phyloP scores from a whole-genome alignment of 1,140 invertebrate genomes.

The Aphis gossypii region DNA sequence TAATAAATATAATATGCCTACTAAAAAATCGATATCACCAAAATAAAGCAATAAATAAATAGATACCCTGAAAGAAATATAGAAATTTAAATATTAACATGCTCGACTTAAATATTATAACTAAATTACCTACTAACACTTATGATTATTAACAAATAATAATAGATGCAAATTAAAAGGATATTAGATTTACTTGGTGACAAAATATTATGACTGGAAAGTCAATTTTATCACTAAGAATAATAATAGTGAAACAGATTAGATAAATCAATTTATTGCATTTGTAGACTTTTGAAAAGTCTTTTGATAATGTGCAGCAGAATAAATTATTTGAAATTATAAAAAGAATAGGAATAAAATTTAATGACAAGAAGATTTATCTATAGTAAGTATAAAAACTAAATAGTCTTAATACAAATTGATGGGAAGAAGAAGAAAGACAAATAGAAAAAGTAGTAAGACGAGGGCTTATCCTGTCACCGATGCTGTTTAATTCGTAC shows the following conservation, averaged over 20 bases:
- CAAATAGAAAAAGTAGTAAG: constrained; percentile 29
- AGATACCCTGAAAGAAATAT: not conserved
- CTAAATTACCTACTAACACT: too few relatives aligned
- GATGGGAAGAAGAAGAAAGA: not conserved
- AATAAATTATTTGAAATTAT: constrained; percentile 21
- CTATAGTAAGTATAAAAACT: not conserved
- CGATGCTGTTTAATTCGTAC: not conserved
- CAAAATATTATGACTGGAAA: not conserved
- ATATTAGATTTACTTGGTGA: not conserved
- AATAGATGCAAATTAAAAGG: too few relatives aligned
- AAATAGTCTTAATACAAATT: not conserved
- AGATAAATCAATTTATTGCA: constrained; percentile 9
- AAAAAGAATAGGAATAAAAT: not conserved
- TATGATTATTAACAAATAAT: too few relatives aligned
- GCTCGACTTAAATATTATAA: not conserved
- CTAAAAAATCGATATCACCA: too few relatives aligned
- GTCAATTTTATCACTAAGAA: not conserved
- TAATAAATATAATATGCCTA: too few relatives aligned
- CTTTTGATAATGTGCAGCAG: constrained; percentile 6
- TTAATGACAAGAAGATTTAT: constrained; percentile 20
- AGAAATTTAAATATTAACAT: not conserved
- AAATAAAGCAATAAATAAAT: too few relatives aligned
- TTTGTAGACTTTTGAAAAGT: not conserved
- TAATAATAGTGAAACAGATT: not conserved
- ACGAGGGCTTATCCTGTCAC: constrained; percentile 6